These are phyloP conservation scores for Pantherophis guttatus DNA, from an alignment of 2,113 vertebrate species.

Conservation along the genomic window DNA sequence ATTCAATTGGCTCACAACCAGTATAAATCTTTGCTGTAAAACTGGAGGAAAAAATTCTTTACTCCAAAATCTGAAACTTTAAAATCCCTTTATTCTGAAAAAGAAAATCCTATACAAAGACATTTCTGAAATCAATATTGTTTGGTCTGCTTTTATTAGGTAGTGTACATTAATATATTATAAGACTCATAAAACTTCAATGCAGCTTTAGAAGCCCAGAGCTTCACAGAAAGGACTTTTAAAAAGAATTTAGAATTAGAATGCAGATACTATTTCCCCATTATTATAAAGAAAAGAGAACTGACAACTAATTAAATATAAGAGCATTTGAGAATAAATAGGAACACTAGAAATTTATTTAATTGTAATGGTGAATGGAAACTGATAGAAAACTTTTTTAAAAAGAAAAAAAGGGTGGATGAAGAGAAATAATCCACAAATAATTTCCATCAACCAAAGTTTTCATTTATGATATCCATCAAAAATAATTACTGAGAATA, in stretches of 20 bases:
- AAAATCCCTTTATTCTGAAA: conserved; percentile 10
- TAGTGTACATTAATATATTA: conserved; percentile 42
- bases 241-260: conserved; percentile 15
- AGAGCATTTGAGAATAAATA: conserved; percentile 16
- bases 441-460: neutral
- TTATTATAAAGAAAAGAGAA: conserved; percentile 38
- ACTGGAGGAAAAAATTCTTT: neutral
- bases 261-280: conserved; percentile 1
- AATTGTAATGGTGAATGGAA: conserved; percentile 12
- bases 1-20: neutral
- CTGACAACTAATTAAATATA: conserved; percentile 24
- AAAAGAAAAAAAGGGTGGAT: neutral
- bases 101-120: neutral
- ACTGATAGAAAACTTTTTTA: neutral
- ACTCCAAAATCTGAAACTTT: conserved; percentile 5
- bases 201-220: conserved; percentile 46
- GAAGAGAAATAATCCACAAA: neutral
- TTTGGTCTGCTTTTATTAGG: conserved; percentile 1
- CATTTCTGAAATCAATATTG: conserved; percentile 36
- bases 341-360: conserved; percentile 28
- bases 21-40: neutral
- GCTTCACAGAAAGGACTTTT: conserved; percentile 33
- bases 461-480: neutral
- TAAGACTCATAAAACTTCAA: conserved; percentile 45
- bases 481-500: neutral